phyloP scores from a whole-genome alignment of 2,888 invertebrate genomes.

The Limnephilus auricula region DNA sequence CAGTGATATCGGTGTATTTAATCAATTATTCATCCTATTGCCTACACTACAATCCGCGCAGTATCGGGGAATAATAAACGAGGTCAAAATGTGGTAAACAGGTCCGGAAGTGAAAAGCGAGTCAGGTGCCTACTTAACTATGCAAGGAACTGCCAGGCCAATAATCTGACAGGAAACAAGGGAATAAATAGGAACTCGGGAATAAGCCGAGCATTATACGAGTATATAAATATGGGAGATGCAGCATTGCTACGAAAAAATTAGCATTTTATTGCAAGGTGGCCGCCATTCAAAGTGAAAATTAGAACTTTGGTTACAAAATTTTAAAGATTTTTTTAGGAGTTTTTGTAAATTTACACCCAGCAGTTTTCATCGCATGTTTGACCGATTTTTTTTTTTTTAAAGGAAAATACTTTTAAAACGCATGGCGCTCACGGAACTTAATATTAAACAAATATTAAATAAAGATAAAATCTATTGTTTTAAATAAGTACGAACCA shows the following conservation, averaged over 20 bases:
- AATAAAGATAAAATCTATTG: too few species aligned
- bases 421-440: too few species aligned
- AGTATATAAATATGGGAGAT: background rate
- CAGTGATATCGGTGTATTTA: background rate
- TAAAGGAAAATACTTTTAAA: too few species aligned
- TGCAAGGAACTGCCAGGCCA: background rate
- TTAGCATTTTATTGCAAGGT: background rate
- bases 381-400: too few species aligned
- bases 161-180: background rate
- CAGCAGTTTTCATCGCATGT: too few species aligned
- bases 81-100: background rate
- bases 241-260: background rate
- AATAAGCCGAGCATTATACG: background rate
- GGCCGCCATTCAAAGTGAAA: background rate
- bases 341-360: background rate
- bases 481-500: too few species aligned
- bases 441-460: too few species aligned
- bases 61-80: background rate
- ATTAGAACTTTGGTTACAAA: background rate
- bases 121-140: background rate
- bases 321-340: background rate
- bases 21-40: background rate
- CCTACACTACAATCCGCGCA: background rate
- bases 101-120: background rate
- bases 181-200: background rate